Evolutionary conservation across 2,797 vertebrate species (phyloP).

Genomic region (Paratrypauchen microcephalus): DNA sequence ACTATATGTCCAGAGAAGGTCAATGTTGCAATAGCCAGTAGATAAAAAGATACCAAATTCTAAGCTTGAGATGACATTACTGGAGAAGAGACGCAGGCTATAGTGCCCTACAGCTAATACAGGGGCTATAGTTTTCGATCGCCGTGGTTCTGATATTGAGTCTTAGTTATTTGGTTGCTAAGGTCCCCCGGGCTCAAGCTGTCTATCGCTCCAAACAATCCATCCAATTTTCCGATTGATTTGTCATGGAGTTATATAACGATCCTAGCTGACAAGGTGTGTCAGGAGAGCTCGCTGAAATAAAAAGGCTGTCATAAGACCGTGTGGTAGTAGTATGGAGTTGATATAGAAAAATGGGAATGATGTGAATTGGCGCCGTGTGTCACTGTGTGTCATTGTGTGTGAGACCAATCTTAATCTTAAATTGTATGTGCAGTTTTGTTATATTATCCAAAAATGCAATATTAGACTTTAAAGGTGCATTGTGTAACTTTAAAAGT

Average conservation of each 20-base stretch:
- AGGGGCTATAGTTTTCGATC: conserved; percentile 32
- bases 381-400: too few relatives aligned
- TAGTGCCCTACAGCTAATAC: conserved; percentile 26
- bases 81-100: conserved; percentile 29
- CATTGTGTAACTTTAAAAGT: too few relatives aligned
- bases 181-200: conserved; percentile 56
- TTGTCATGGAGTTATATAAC: conserved; percentile 66
- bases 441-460: background rate
- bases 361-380: too few relatives aligned
- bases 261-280: conserved; percentile 30
- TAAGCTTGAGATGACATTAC: conserved; percentile 46
- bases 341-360: background rate
- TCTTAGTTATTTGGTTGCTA: conserved; percentile 55
- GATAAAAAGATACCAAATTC: conserved; percentile 43
- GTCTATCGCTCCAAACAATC: conserved; percentile 64
- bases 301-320: too few relatives aligned
- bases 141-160: conserved; percentile 40
- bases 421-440: background rate
- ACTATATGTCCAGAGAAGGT: conserved; percentile 42
- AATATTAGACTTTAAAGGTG: too few relatives aligned
- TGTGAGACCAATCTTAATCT: too few relatives aligned
- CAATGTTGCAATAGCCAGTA: conserved; percentile 22
- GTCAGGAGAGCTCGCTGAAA: conserved; percentile 27
- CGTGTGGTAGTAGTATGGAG: background rate
- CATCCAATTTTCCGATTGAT: conserved; percentile 69